Percentiles rank a stretch among this genome's conserved stretches.
Conservation (phyloP, 1,140 invertebrate genomes). For the Brachionus plicatilis region DNA sequence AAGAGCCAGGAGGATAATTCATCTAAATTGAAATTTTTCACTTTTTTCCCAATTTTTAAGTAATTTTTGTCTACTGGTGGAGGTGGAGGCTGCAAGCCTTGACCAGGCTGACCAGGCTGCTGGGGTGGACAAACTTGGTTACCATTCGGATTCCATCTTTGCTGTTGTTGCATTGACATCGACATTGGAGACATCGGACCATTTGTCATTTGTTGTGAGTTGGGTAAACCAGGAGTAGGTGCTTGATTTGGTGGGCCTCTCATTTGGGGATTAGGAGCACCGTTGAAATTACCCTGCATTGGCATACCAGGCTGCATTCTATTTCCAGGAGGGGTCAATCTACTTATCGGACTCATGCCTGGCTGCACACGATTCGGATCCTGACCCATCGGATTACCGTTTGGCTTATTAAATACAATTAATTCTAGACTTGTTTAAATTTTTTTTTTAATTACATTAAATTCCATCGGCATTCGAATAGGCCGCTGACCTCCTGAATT, state of each 20-base stretch:
- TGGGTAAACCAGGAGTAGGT: constrained; percentile 14
- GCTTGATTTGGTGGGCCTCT: constrained; percentile 5
- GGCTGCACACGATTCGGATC: constrained; percentile 11
- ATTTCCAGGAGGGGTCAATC: constrained; percentile 18
- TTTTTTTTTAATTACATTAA: neutral
- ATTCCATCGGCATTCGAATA: constrained; percentile 30
- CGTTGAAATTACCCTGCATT: constrained; percentile 15
- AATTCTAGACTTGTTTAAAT: neutral
- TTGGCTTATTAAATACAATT: neutral
- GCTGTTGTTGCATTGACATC: constrained; percentile 19
- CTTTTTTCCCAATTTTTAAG: neutral
- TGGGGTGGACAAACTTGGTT: neutral
- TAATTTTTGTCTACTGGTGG: neutral
- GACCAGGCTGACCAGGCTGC: neutral
- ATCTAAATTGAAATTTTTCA: neutral
- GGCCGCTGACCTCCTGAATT: neutral
- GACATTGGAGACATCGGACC: constrained; percentile 33
- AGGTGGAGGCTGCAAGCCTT: neutral
- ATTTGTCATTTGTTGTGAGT: neutral
- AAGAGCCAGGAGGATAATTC: constrained; percentile 9
- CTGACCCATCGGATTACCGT: neutral
- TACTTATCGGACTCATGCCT: constrained; percentile 32
- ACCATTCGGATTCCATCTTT: constrained; percentile 1
- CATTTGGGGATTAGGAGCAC: neutral
- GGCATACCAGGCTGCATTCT: constrained; percentile 34